Evolutionary conservation across 2,797 vertebrate species (phyloP).

Genomic region (Takifugu ocellatus): DNA sequence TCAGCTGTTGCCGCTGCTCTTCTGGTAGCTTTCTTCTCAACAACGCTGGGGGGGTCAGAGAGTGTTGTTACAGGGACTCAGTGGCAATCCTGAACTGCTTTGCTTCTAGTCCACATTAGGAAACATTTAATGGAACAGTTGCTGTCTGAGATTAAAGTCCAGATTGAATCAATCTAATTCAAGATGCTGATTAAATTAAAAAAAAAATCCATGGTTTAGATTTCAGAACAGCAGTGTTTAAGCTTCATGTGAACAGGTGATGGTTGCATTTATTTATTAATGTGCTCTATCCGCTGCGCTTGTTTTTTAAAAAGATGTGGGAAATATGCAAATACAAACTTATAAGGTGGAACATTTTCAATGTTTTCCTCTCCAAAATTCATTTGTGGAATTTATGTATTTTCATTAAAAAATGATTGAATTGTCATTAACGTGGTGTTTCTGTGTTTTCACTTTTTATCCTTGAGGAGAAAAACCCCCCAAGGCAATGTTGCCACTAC

Average conservation of each 20-base stretch:
- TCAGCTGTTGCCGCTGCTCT: conserved; percentile 75
- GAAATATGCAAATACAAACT: conserved; percentile 39
- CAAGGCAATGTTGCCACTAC: too few species aligned
- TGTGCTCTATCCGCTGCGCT: conserved; percentile 51
- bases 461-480: too few species aligned
- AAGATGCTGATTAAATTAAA: too few species aligned
- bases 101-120: conserved; percentile 5
- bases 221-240: background rate
- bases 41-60: conserved; percentile 10
- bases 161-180: too few species aligned
- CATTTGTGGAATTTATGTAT: conserved; percentile 41
- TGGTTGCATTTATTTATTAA: conserved; percentile 7
- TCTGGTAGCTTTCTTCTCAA: conserved; percentile 39
- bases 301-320: conserved; percentile 17
- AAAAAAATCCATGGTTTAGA: too few species aligned
- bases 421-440: conserved; percentile 1
- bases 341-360: conserved; percentile 19
- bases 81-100: background rate
- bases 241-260: conserved; percentile 3
- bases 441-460: too few species aligned
- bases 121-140: too few species aligned
- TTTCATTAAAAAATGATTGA: conserved; percentile 46
- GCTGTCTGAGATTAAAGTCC: too few species aligned
- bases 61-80: conserved; percentile 10
- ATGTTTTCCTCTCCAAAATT: conserved; percentile 18